These are phyloP conservation scores for Thymelicus lineola DNA, from an alignment of 2,888 invertebrate genomes.

Conservation along the genomic window DNA sequence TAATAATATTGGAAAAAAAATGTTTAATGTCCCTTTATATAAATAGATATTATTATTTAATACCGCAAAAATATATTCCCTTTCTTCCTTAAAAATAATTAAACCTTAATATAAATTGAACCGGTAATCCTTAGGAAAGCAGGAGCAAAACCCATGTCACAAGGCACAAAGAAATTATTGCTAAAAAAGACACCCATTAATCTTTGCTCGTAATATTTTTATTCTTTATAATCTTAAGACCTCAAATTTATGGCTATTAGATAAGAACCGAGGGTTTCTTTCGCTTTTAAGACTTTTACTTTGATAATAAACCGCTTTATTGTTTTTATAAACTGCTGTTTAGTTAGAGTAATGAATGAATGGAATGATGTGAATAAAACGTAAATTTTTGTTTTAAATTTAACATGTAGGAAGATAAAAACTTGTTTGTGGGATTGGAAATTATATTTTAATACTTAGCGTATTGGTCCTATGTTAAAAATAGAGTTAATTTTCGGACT, in stretches of 20 bases:
- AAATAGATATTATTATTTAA: background rate
- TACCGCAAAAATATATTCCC: background rate
- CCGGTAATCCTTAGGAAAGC: background rate
- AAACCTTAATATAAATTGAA: conserved; percentile 5
- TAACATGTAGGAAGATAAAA: too few relatives aligned
- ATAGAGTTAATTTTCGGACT: too few relatives aligned
- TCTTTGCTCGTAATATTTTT: conserved; percentile 38
- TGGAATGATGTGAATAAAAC: background rate
- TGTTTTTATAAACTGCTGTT: conserved; percentile 32
- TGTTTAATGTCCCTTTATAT: too few relatives aligned
- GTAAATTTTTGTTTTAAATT: too few relatives aligned
- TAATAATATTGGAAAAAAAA: too few relatives aligned
- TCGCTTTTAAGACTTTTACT: conserved; percentile 36
- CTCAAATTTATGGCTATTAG: conserved; percentile 39
- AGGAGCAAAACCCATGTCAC: conserved; percentile 16
- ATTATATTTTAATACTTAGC: too few relatives aligned
- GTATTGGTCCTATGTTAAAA: too few relatives aligned
- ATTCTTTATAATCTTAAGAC: conserved; percentile 38
- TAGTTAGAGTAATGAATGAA: conserved; percentile 5
- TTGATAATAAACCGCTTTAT: conserved; percentile 37
- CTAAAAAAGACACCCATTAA: conserved; percentile 34
- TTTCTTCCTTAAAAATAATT: background rate
- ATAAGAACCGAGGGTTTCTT: conserved; percentile 36
- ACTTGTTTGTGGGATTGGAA: too few relatives aligned
- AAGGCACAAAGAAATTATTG: conserved; percentile 26